Evolutionary conservation across 2,113 vertebrate species (phyloP).

Genomic region (Cyanistes caeruleus): DNA sequence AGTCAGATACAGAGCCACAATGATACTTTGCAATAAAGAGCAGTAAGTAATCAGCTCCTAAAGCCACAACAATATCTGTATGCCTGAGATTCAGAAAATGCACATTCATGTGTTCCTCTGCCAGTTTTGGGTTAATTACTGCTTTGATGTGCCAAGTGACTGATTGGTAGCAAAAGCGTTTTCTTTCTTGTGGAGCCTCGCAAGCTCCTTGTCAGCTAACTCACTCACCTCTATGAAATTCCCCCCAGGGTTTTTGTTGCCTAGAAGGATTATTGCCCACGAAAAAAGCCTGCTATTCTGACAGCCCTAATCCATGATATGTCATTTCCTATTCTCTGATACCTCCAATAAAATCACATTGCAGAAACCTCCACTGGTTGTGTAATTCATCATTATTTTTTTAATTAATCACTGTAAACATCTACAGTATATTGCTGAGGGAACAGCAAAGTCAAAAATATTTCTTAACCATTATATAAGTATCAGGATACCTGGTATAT

Average conservation of each 20-base stretch:
- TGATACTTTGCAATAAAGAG: not conserved
- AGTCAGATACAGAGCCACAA: not conserved
- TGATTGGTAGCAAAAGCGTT: constrained; percentile 48
- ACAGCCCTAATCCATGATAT: not conserved
- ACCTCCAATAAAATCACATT: not conserved
- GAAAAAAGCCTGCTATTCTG: not conserved
- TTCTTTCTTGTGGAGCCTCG: not conserved
- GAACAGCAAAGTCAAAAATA: not conserved
- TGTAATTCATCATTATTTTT: not conserved
- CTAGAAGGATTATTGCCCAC: not conserved
- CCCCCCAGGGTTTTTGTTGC: not conserved
- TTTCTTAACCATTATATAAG: not conserved
- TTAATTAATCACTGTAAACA: not conserved
- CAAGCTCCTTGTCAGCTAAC: constrained; percentile 4
- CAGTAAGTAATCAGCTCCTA: too few relatives aligned
- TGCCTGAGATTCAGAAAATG: too few relatives aligned
- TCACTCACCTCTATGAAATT: not conserved
- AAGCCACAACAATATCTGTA: too few relatives aligned
- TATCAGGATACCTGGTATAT: not conserved
- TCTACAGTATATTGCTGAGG: not conserved
- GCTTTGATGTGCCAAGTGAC: not conserved
- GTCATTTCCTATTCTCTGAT: not conserved
- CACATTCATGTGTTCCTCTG: not conserved
- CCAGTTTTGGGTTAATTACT: constrained; percentile 35
- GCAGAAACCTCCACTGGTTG: not conserved